Percentiles rank a stretch among this genome's conserved stretches.
Evolutionary conservation across 2,888 invertebrate species (phyloP).

Genomic region (Gari tellinella): DNA sequence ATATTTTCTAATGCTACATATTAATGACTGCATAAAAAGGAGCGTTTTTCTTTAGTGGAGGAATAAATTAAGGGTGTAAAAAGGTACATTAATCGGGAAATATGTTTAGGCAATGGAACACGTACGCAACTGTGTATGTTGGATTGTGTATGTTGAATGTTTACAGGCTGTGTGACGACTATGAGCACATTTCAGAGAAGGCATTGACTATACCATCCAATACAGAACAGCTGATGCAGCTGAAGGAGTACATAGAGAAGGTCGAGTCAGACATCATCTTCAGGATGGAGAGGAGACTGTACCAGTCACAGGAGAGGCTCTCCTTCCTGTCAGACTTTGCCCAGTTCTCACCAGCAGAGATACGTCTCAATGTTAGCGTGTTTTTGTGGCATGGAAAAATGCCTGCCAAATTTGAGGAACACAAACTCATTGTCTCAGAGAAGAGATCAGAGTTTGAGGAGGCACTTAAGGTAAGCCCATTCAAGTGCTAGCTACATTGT

Average conservation of each 20-base stretch:
- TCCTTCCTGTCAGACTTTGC: conserved; percentile 94
- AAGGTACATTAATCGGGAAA: too few species aligned
- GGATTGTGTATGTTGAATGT: neutral
- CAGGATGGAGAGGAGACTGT: conserved; percentile 91
- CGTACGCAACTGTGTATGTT: too few species aligned
- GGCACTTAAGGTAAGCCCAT: conserved; percentile 89
- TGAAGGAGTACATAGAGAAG: conserved; percentile 91
- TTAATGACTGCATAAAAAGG: too few species aligned
- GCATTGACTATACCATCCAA: conserved; percentile 92
- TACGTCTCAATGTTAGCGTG: conserved; percentile 94
- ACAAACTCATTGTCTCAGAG: conserved; percentile 91
- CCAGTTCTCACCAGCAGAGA: conserved; percentile 91
- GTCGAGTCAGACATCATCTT: conserved; percentile 89
- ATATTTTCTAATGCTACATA: too few species aligned
- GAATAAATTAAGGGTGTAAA: too few species aligned
- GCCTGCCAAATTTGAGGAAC: conserved; percentile 92
- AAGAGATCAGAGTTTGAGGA: conserved; percentile 95
- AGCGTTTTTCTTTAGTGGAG: too few species aligned
- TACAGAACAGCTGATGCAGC: conserved; percentile 93
- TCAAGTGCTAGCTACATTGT: too few species aligned
- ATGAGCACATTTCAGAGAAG: conserved; percentile 91
- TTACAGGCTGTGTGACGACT: conserved; percentile 92
- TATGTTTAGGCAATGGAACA: too few species aligned
- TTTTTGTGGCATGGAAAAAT: conserved; percentile 95
- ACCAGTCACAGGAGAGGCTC: conserved; percentile 86